Conservation (phyloP, 2,888 invertebrate species). For the Drosophila recens region DNA sequence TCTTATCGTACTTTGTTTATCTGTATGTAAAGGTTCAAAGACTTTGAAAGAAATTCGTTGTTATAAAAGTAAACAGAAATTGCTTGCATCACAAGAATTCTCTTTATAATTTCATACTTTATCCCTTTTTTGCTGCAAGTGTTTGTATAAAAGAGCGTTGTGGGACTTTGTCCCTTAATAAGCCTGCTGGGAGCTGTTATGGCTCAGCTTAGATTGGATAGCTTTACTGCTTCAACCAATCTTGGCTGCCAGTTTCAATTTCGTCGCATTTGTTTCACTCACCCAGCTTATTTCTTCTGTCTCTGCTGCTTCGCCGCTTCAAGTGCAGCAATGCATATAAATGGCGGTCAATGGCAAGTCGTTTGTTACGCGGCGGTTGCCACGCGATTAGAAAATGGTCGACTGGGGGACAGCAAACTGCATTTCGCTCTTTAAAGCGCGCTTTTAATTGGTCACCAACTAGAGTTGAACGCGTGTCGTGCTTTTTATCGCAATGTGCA, state of each 20-base stretch:
- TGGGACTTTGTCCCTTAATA: constrained; percentile 48
- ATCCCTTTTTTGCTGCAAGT: constrained; percentile 17
- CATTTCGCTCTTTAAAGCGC: constrained; percentile 18
- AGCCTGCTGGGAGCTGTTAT: constrained; percentile 63
- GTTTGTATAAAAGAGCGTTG: constrained; percentile 34
- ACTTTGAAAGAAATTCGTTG: background rate
- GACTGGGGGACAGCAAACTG: constrained; percentile 10
- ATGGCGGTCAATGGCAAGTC: constrained; percentile 60
- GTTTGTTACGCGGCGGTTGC: constrained; percentile 53
- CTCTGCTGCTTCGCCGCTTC: background rate
- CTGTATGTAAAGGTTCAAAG: constrained; percentile 9
- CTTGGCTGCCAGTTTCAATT: constrained; percentile 69
- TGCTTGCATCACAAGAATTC: background rate
- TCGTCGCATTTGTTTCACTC: constrained; percentile 57
- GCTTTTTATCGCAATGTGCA: background rate
- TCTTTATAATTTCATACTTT: background rate
- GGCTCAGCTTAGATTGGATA: constrained; percentile 33
- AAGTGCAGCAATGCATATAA: constrained; percentile 71
- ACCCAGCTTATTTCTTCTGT: constrained; percentile 7
- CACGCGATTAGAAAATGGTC: constrained; percentile 53
- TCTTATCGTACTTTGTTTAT: constrained; percentile 5
- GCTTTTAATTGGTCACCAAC: constrained; percentile 10
- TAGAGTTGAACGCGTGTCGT: background rate
- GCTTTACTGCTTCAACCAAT: constrained; percentile 20
- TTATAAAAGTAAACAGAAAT: background rate